Evolutionary conservation across 2,888 invertebrate genomes (phyloP).

Genomic region (Notocelia uddmanniana): DNA sequence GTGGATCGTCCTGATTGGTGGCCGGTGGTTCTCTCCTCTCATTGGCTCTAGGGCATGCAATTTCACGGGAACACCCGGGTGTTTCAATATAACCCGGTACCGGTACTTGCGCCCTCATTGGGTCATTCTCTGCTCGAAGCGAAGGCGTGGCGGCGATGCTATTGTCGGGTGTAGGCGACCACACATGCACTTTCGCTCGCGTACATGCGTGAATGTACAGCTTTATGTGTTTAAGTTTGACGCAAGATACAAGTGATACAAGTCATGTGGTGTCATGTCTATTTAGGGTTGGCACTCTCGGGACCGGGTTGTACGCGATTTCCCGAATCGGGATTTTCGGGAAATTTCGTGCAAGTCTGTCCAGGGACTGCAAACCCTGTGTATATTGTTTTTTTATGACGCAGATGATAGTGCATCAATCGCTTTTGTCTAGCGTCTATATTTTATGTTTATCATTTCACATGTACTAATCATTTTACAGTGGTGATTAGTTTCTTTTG

Average conservation of each 20-base stretch:
- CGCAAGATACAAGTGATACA: conserved; percentile 39
- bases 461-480: conserved; percentile 39
- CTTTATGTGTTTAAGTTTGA: conserved; percentile 42
- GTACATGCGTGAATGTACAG: conserved; percentile 56
- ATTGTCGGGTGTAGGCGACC: conserved; percentile 71
- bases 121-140: conserved; percentile 42
- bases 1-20: conserved; percentile 67
- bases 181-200: conserved; percentile 83
- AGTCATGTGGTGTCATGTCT: conserved; percentile 21
- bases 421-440: conserved; percentile 45
- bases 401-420: conserved; percentile 40
- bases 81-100: too few species aligned
- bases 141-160: conserved; percentile 59
- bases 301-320: too few species aligned
- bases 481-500: conserved; percentile 41
- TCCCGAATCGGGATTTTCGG: too few species aligned
- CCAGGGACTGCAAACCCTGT: too few species aligned
- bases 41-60: conserved; percentile 41
- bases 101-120: conserved; percentile 46
- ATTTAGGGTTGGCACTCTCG: not conserved
- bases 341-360: too few species aligned
- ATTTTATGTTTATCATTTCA: conserved; percentile 24
- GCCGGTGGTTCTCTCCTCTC: conserved; percentile 58
- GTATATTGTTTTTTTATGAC: conserved; percentile 11
- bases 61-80: too few species aligned